Conservation (phyloP, 2,888 invertebrate genomes). For the Drosophila kanekoi region DNA sequence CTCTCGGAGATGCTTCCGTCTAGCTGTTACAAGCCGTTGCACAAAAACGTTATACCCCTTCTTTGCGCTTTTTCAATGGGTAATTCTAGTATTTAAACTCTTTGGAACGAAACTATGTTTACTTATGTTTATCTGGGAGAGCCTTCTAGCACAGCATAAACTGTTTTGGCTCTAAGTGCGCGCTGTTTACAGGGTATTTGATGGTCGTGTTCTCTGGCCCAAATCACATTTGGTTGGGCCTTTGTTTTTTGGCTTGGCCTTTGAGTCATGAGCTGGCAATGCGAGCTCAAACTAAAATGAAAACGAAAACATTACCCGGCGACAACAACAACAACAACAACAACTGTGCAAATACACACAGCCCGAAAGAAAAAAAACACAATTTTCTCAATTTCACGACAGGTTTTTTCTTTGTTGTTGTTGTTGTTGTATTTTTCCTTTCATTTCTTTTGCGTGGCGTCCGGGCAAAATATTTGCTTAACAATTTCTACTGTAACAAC, state of each 20-base stretch:
- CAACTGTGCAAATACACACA: constrained; percentile 70
- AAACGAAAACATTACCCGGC: constrained; percentile 62
- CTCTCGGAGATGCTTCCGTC: no score
- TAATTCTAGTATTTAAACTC: no score
- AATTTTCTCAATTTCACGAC: constrained; percentile 75
- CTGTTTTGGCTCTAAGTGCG: no score
- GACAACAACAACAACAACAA: constrained; percentile 32
- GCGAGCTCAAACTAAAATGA: constrained; percentile 57
- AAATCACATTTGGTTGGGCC: not conserved
- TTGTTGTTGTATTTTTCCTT: constrained; percentile 46
- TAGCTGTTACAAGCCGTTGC: no score
- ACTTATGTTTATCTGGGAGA: no score
- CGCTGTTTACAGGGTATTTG: constrained; percentile 26
- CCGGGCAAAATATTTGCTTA: constrained; percentile 71
- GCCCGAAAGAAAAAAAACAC: constrained; percentile 37
- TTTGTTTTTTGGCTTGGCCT: constrained; percentile 38
- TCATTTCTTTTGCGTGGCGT: constrained; percentile 42
- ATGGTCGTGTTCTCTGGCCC: not conserved
- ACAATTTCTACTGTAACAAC: constrained; percentile 76
- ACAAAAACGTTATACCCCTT: no score
- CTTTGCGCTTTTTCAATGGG: no score
- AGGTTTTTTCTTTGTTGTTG: constrained; percentile 52
- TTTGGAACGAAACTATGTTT: no score
- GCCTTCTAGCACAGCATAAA: no score
- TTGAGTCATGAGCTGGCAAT: constrained; percentile 63